These are phyloP conservation scores for Mercenaria mercenaria DNA, from an alignment of 1,140 invertebrate genomes.

Conservation along the genomic window DNA sequence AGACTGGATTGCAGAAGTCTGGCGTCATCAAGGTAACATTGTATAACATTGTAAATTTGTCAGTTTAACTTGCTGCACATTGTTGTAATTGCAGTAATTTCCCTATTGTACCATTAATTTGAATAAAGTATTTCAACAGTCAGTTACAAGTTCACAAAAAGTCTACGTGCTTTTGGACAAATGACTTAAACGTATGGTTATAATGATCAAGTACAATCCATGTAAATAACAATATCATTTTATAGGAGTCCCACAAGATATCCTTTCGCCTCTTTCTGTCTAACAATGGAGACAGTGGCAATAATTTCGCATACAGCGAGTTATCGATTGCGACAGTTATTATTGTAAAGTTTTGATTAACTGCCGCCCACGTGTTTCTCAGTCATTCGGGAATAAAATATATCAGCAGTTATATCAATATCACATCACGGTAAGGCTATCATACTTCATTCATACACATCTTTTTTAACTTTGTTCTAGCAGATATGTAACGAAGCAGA, in stretches of 20 bases:
- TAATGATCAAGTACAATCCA: not conserved
- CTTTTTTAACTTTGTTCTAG: not conserved
- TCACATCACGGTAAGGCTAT: not conserved
- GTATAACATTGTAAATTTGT: no score
- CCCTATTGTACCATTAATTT: no score
- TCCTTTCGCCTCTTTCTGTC: not conserved
- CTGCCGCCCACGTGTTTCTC: not conserved
- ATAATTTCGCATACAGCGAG: not conserved
- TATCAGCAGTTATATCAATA: not conserved
- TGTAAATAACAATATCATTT: not conserved
- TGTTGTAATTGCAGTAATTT: no score
- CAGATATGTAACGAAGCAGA: not conserved
- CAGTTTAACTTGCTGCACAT: no score
- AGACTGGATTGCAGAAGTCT: no score
- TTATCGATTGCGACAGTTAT: not conserved
- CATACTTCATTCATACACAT: not conserved
- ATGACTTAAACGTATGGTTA: not conserved
- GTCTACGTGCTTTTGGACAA: not conserved
- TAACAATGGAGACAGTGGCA: not conserved
- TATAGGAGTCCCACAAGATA: not conserved
- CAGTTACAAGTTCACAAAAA: no score
- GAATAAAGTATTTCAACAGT: no score
- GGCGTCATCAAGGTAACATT: no score
- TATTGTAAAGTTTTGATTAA: conserved; percentile 2
- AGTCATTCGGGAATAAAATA: not conserved